Conservation (phyloP, 2,888 invertebrate species). For the Asteroscopus sphinx region DNA sequence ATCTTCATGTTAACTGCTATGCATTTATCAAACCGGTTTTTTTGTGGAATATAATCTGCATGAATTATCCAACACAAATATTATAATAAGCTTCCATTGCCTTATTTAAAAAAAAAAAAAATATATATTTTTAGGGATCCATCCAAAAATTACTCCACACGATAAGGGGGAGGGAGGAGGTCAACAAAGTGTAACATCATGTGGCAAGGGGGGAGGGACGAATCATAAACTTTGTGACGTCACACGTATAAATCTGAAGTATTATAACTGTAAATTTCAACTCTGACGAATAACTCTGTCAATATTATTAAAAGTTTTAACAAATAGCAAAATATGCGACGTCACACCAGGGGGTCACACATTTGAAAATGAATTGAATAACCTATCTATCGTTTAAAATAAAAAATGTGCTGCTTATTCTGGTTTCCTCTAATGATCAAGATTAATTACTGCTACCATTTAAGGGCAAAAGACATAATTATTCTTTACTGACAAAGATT, state of each 20-base stretch:
- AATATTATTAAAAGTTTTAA: no score
- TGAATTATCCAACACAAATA: conserved; percentile 15
- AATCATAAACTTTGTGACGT: no score
- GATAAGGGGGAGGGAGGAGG: no score
- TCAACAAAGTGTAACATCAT: no score
- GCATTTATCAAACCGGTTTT: not conserved
- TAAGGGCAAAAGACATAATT: conserved; percentile 22
- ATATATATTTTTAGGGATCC: no score
- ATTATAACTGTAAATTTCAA: no score
- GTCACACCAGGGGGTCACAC: no score
- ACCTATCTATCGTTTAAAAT: not conserved
- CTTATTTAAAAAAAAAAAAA: conserved; percentile 9
- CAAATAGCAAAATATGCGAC: no score
- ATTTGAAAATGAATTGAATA: conserved; percentile 16
- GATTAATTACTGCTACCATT: conserved; percentile 36
- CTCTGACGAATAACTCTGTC: no score
- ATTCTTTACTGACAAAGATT: conserved; percentile 26
- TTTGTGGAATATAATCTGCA: conserved; percentile 4
- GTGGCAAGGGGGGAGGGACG: no score
- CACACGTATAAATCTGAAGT: no score
- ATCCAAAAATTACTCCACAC: no score
- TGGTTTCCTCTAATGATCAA: conserved; percentile 10
- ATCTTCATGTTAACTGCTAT: not conserved
- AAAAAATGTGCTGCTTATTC: conserved; percentile 2
- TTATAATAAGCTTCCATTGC: not conserved